phyloP scores from a whole-genome alignment of 30 jellyfish, hydroid and myxozoan genomes.

The Hydractinia symbiolongicarpus region DNA sequence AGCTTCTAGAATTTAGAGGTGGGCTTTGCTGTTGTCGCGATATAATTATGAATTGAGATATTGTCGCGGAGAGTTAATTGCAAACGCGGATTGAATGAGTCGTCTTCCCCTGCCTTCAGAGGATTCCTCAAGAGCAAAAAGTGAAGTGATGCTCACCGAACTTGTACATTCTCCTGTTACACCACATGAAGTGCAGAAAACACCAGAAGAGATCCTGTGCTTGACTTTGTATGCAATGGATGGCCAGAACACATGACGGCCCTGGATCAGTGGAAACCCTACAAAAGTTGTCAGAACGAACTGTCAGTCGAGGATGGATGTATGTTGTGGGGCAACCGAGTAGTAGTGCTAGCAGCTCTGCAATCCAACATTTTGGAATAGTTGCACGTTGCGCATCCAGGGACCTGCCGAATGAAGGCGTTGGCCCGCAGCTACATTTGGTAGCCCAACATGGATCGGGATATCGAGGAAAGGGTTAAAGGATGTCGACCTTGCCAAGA shows the following conservation, averaged over 20 bases:
- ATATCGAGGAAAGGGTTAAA: constrained; percentile 7
- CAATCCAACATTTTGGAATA: background rate
- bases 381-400: constrained; percentile 7
- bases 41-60: constrained; percentile 15
- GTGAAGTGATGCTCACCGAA: constrained; percentile 16
- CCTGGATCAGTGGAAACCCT: background rate
- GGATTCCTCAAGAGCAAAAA: background rate
- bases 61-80: constrained; percentile 33
- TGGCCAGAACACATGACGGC: background rate
- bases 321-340: background rate
- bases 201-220: constrained; percentile 33
- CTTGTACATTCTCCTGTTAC: constrained; percentile 43
- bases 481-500: constrained; percentile 23
- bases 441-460: constrained; percentile 1
- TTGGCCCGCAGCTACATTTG: background rate
- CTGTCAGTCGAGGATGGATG: too few relatives aligned
- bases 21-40: constrained; percentile 46
- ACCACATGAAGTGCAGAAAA: background rate
- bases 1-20: constrained; percentile 49
- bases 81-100: constrained; percentile 31
- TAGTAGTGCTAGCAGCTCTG: background rate
- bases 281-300: too few relatives aligned
- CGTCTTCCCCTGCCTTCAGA: constrained; percentile 35
- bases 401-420: background rate
- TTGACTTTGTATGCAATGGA: constrained; percentile 22